Percentiles rank a stretch among this genome's conserved stretches.
These are phyloP conservation scores for Oncorhynchus mykiss DNA, from an alignment of 2,113 vertebrate species.

Conservation along the genomic window DNA sequence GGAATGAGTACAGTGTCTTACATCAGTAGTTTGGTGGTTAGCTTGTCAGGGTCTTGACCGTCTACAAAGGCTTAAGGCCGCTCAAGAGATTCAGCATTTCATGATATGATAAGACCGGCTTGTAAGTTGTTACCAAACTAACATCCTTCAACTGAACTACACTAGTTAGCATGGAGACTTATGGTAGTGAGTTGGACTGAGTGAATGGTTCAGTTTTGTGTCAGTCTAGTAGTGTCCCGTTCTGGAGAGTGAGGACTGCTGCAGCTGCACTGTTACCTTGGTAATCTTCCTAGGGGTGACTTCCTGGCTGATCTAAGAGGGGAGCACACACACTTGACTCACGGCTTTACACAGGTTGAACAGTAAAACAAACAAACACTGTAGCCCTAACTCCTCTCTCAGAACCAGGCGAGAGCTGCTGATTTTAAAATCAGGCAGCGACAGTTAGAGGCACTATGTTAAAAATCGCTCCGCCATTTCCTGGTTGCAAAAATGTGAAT, in stretches of 20 bases:
- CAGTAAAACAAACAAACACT: background rate
- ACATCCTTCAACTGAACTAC: background rate
- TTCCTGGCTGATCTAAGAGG: slow-evolving; percentile 13
- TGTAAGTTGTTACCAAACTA: too few species aligned
- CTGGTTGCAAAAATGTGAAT: too few species aligned
- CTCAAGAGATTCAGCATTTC: background rate
- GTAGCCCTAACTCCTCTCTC: background rate
- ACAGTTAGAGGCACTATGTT: too few species aligned
- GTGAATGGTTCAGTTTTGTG: background rate
- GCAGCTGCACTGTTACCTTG: slow-evolving; percentile 10
- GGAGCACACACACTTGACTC: background rate
- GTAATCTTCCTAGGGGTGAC: slow-evolving; percentile 6
- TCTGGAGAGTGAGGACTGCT: background rate
- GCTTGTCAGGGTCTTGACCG: background rate
- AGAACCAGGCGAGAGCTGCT: too few species aligned
- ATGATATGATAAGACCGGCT: too few species aligned
- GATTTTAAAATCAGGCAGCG: background rate
- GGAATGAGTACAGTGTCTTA: background rate
- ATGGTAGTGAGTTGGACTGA: background rate
- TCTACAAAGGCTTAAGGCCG: background rate
- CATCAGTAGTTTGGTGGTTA: background rate
- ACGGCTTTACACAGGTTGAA: background rate
- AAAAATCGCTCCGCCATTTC: too few species aligned
- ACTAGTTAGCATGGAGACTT: background rate
- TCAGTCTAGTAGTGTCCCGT: background rate